Evolutionary conservation across 37 sponge, comb jelly and placozoan genomes (phyloP).

Genomic region (Hormiphora californensis): DNA sequence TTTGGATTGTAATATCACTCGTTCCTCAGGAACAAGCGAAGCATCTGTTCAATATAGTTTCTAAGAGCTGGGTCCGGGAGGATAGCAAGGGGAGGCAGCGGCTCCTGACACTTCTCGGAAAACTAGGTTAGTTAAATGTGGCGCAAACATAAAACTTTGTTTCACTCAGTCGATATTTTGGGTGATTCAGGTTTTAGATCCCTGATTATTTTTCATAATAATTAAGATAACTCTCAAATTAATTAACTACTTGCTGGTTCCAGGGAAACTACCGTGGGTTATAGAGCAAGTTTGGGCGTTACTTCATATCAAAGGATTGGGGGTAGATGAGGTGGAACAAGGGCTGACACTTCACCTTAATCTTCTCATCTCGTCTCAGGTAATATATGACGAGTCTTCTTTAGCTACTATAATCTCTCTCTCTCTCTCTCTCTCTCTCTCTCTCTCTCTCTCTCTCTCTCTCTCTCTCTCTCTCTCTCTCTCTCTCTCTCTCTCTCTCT

Average conservation of each 20-base stretch:
- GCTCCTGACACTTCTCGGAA: not conserved
- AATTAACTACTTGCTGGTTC: not conserved
- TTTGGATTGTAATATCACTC: too few species aligned
- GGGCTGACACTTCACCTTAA: constrained; percentile 28
- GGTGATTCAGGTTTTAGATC: too few species aligned
- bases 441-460: too few species aligned
- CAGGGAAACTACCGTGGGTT: constrained; percentile 39
- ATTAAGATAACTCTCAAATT: too few species aligned
- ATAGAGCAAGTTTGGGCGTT: constrained; percentile 40
- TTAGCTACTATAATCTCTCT: too few species aligned
- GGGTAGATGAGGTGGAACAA: constrained; percentile 49
- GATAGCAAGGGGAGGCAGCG: constrained; percentile 27
- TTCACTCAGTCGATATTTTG: too few species aligned
- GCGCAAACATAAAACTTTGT: too few species aligned
- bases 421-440: not conserved
- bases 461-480: too few species aligned
- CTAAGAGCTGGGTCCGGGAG: not conserved
- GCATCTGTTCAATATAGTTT: constrained; percentile 5
- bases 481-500: not conserved
- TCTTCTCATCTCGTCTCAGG: constrained; percentile 10
- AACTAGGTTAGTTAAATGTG: not conserved
- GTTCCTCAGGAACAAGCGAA: constrained; percentile 47
- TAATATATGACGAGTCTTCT: too few species aligned
- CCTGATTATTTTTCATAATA: too few species aligned
- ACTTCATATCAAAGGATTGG: constrained; percentile 17